phyloP scores from a whole-genome alignment of 2,888 invertebrate species.

The Stomorhina lunata region DNA sequence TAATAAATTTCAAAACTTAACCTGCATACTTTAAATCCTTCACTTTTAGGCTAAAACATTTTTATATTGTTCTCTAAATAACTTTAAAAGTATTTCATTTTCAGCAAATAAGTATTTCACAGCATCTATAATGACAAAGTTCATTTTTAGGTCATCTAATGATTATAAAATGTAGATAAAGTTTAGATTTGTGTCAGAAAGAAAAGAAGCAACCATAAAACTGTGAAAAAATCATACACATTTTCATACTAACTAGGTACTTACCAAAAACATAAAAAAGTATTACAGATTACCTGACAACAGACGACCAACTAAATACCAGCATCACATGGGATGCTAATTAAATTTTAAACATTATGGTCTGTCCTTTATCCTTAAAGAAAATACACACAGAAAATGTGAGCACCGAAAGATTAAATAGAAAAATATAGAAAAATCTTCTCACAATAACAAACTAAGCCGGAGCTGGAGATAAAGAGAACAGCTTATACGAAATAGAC shows the following conservation, averaged over 20 bases:
- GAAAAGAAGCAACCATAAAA: not conserved
- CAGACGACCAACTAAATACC: not conserved
- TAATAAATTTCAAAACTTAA: not conserved
- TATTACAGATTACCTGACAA: slow-evolving; percentile 5
- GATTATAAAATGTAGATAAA: not conserved
- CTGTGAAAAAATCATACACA: not conserved
- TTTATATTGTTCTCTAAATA: too few species aligned
- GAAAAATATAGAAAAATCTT: not conserved
- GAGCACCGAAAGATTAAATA: not conserved
- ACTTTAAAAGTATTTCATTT: not conserved
- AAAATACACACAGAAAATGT: not conserved
- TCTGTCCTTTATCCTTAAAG: not conserved
- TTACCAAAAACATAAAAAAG: not conserved
- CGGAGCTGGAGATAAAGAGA: not conserved
- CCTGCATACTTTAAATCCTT: not conserved
- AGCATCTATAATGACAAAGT: not conserved
- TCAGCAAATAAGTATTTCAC: not conserved
- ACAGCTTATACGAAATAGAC: not conserved
- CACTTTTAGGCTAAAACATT: too few species aligned
- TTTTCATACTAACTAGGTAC: not conserved
- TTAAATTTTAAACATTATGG: slow-evolving; percentile 35
- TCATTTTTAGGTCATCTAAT: slow-evolving; percentile 23
- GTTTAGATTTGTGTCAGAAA: not conserved
- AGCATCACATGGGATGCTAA: slow-evolving; percentile 34
- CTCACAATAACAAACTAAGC: not conserved